Percentiles rank a stretch among this genome's conserved stretches.
phyloP scores from a whole-genome alignment of 2,888 invertebrate species.

The Erynnis tages region DNA sequence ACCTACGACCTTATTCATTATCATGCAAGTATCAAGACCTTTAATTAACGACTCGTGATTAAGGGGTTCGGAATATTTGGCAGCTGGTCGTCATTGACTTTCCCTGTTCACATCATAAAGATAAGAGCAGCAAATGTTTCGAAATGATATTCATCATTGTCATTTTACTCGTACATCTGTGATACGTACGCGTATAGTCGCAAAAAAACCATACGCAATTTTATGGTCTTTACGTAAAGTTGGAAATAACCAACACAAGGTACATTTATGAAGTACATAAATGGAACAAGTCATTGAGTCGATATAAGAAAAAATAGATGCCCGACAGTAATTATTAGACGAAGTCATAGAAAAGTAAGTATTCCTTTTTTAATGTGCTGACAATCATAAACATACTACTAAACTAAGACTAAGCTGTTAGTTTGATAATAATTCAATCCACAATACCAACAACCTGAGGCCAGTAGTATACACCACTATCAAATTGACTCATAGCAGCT shows the following conservation, averaged over 20 bases:
- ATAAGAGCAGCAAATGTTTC: background rate
- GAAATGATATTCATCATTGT: background rate
- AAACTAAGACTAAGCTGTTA: background rate
- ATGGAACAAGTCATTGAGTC: too few relatives aligned
- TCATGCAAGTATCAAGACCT: background rate
- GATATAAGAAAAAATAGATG: too few relatives aligned
- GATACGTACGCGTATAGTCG: too few relatives aligned
- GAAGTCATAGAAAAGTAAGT: too few relatives aligned
- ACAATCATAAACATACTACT: too few relatives aligned
- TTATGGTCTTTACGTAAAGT: too few relatives aligned
- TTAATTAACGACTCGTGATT: background rate
- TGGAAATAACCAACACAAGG: too few relatives aligned
- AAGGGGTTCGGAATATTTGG: constrained; percentile 4
- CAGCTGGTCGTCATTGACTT: background rate
- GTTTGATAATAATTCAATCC: constrained; percentile 2
- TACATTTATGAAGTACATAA: too few relatives aligned
- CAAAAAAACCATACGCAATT: too few relatives aligned
- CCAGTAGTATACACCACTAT: background rate
- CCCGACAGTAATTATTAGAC: too few relatives aligned
- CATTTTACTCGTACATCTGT: too few relatives aligned
- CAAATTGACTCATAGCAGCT: background rate
- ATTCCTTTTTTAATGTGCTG: too few relatives aligned
- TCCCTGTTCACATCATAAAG: background rate
- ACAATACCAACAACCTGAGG: background rate
- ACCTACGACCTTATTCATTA: constrained; percentile 1